Evolutionary conservation across 2,113 vertebrate species (phyloP).

Genomic region (Sula dactylatra): DNA sequence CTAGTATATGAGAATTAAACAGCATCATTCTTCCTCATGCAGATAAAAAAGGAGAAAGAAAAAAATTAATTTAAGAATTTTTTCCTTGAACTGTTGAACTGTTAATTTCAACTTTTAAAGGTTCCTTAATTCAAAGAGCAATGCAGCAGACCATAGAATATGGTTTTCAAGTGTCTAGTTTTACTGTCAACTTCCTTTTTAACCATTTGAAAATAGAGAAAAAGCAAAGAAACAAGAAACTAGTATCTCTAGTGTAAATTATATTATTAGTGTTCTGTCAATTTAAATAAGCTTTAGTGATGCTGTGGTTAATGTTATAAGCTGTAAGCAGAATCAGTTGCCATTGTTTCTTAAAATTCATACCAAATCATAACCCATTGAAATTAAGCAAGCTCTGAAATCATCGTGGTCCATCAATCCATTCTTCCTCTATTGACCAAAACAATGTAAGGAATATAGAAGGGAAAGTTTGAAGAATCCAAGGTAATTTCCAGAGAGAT

Average conservation of each 20-base stretch:
- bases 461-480: conserved; percentile 23
- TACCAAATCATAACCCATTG: conserved; percentile 99
- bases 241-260: neutral
- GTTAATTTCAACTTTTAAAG: neutral
- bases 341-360: conserved; percentile 18
- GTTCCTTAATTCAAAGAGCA: neutral
- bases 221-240: neutral
- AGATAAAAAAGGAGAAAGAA: neutral
- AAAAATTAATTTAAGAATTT: neutral
- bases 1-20: neutral
- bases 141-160: neutral
- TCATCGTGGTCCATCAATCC: conserved; percentile 96
- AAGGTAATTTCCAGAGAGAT: conserved; percentile 13
- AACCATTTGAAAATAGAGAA: neutral
- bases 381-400: conserved; percentile 98
- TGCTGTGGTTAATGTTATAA: neutral
- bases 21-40: neutral
- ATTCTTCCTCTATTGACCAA: conserved; percentile 89
- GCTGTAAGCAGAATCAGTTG: neutral
- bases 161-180: neutral
- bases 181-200: neutral
- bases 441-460: neutral
- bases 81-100: too few species aligned
- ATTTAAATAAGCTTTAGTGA: neutral
- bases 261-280: neutral